phyloP scores from a whole-genome alignment of 2,888 invertebrate species.

The Pharmacophagus antenor region DNA sequence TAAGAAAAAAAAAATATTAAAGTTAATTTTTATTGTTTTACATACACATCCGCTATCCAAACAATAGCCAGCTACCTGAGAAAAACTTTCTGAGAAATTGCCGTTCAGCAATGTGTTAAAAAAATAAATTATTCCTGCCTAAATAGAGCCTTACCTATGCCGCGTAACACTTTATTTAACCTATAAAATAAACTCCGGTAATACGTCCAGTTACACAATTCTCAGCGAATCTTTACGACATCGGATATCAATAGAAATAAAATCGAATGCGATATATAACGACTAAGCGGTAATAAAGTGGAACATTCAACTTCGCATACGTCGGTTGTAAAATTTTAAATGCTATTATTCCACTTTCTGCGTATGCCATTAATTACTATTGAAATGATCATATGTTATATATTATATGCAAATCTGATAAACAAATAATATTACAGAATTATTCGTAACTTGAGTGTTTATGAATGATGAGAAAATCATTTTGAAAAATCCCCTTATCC shows the following conservation, averaged over 20 bases:
- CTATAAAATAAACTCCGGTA: conserved; percentile 22
- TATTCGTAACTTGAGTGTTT: no score
- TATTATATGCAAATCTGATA: neutral
- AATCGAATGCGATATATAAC: conserved; percentile 19
- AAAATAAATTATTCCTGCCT: neutral
- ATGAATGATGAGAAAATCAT: no score
- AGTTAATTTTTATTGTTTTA: no score
- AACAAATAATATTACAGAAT: no score
- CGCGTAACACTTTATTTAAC: conserved; percentile 3
- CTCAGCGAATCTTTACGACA: conserved; percentile 19
- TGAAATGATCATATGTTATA: neutral
- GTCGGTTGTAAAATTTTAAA: conserved; percentile 2
- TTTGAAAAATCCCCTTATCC: no score
- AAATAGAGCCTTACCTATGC: neutral
- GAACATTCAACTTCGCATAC: conserved; percentile 12
- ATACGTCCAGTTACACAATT: conserved; percentile 24
- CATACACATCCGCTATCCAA: no score
- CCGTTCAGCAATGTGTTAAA: no score
- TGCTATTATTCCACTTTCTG: neutral
- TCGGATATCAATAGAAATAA: conserved; percentile 24
- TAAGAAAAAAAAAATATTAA: no score
- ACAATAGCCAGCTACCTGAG: no score
- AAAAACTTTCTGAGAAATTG: no score
- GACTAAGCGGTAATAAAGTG: conserved; percentile 17
- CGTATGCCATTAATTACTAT: neutral